Conservation (phyloP, 2,797 vertebrate genomes). For the Aulostomus chinensis region DNA sequence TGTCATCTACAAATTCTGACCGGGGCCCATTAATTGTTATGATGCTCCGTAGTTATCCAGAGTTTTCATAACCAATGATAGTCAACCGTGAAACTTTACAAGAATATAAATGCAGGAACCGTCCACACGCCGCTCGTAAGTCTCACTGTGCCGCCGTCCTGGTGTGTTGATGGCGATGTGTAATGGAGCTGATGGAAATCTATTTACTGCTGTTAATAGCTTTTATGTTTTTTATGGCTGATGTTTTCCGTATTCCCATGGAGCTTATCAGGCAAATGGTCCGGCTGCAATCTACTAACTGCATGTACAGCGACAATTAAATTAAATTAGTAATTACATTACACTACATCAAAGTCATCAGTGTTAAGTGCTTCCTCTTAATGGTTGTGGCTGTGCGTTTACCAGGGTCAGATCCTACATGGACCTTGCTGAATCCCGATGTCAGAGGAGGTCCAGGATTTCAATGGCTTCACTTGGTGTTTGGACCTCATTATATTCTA, state of each 20-base stretch:
- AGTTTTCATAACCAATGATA: neutral
- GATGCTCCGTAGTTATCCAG: neutral
- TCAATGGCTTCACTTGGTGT: too few species aligned
- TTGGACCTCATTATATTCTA: constrained; percentile 33
- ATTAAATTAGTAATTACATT: constrained; percentile 76
- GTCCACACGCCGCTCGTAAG: neutral
- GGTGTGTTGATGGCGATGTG: constrained; percentile 41
- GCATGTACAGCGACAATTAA: constrained; percentile 66
- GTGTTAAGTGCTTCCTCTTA: constrained; percentile 64
- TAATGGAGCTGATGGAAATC: constrained; percentile 49
- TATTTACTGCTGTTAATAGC: constrained; percentile 68
- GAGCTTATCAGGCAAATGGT: constrained; percentile 71
- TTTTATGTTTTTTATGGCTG: constrained; percentile 58
- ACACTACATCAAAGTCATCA: constrained; percentile 68
- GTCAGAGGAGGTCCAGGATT: constrained; percentile 22
- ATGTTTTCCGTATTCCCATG: constrained; percentile 50
- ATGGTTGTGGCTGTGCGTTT: constrained; percentile 51
- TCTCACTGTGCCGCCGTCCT: neutral
- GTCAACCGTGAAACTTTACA: neutral
- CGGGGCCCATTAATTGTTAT: neutral
- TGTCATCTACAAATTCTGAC: neutral
- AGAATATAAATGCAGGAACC: neutral
- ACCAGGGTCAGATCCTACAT: constrained; percentile 58
- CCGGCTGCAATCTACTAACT: constrained; percentile 68
- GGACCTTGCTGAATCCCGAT: constrained; percentile 37